Base-by-base conservation (phyloP, 2,888 invertebrate species). In the Eristalis intricaria region DNA sequence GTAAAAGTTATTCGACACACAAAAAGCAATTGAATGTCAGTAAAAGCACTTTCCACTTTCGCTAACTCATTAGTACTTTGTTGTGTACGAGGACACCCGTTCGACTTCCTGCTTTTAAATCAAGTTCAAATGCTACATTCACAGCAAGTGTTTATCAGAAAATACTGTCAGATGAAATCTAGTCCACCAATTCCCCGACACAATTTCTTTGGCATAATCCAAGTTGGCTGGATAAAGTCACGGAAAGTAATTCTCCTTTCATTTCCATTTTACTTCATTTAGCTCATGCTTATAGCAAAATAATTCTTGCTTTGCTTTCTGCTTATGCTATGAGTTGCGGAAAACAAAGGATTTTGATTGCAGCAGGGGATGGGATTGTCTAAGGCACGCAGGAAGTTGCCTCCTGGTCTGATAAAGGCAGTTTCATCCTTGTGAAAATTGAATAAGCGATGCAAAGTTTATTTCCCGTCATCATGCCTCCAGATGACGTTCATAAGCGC, bases 381-480 rank as follows among this genome's bases (percentile, higher is more conserved):
- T 50, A 50, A 8, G 50, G 50, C 19, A 19, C 19, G 8, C 50
- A 50, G 50, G 50, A 50, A 19, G 50, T 19, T 50, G 50, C 50
- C 50, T 50, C 50, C 50, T 50, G 8, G 19, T n/a, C 19, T 50
- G 50, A 50, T 50, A 50, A 19, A 50, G 50, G 50, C 50, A 50
- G 50, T 19, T 50, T 50, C 19, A 50, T 50, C 50, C 50, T 19
- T 50, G 50, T 19, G 50, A 32, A 32, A 75, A 65, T 35, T 63
- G 35, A 64, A 26, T 56, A 35, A 56, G 74, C 32, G 19, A 64
- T 78, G 22, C 40, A 58, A 79, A 79, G 40, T 71, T 29, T 65
- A 71, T 63, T 56, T 64, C 26, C 40, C 60, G 15, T 60, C 13
- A 15, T 63, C 32, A 50, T 40, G 13, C 11, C 26, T 61, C 40